Conservation (phyloP, 2,797 vertebrate genomes). For the Heteromormyrus szaboi region DNA sequence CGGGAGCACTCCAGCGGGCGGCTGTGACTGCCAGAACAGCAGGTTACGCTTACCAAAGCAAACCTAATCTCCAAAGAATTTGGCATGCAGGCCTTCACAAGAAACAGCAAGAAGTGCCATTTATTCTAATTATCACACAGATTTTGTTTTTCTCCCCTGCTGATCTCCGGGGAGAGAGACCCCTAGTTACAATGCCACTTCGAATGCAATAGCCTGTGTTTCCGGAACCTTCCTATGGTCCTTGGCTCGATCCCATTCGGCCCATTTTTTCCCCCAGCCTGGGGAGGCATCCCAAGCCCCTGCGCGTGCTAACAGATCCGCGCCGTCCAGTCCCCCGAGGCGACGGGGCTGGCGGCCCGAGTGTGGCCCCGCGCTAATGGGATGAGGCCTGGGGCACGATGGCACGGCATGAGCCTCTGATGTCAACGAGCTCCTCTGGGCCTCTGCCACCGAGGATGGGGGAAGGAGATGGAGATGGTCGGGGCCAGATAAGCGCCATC, state of each 20-base stretch:
- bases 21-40: constrained; percentile 9
- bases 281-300: background rate
- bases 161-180: background rate
- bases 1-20: constrained; percentile 8
- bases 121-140: constrained; percentile 30
- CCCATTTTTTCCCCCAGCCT: background rate
- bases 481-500: constrained; percentile 53
- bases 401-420: constrained; percentile 60
- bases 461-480: constrained; percentile 48
- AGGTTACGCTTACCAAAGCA: constrained; percentile 29
- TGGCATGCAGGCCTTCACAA: constrained; percentile 7
- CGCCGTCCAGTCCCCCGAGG: constrained; percentile 55
- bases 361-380: constrained; percentile 50
- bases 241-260: background rate
- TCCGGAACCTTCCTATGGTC: background rate
- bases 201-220: background rate
- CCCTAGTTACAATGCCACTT: background rate
- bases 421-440: constrained; percentile 58
- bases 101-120: background rate
- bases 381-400: constrained; percentile 54
- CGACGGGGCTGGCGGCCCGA: constrained; percentile 53
- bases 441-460: constrained; percentile 36
- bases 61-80: constrained; percentile 26
- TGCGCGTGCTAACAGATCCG: constrained; percentile 27
- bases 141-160: constrained; percentile 41